These are phyloP conservation scores for Sardinella longiceps DNA, from an alignment of 2,797 vertebrate species.

Conservation along the genomic window DNA sequence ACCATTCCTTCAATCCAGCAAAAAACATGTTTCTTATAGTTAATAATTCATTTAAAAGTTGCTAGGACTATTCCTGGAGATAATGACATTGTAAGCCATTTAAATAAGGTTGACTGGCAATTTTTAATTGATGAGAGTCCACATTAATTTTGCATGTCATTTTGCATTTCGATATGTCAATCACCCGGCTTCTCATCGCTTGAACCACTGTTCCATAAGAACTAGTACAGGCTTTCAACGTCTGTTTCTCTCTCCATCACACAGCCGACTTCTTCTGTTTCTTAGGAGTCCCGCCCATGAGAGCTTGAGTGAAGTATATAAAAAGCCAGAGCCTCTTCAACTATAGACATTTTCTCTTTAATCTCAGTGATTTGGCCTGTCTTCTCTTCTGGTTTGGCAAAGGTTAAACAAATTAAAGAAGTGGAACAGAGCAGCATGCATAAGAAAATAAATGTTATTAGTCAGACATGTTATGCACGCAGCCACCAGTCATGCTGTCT, in stretches of 20 bases:
- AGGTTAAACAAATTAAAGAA: neutral
- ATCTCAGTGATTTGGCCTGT: neutral
- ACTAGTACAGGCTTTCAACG: neutral
- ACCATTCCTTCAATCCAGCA: neutral
- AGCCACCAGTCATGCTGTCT: slow-evolving; percentile 5
- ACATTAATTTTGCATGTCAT: slow-evolving; percentile 9
- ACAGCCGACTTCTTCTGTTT: neutral
- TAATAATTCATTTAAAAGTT: neutral
- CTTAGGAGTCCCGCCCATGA: neutral
- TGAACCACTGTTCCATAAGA: neutral
- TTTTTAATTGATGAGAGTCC: slow-evolving; percentile 15
- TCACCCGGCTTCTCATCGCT: neutral
- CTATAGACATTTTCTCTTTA: neutral
- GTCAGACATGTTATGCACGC: neutral
- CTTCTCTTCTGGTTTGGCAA: neutral
- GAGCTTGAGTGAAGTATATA: neutral
- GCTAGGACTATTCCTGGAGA: neutral
- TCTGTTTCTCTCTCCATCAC: slow-evolving; percentile 18
- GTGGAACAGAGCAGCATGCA: neutral
- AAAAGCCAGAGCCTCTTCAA: neutral
- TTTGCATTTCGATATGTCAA: neutral
- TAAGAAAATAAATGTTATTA: neutral
- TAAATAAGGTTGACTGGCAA: slow-evolving; percentile 18
- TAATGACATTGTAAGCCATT: slow-evolving; percentile 11
- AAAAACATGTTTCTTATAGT: slow-evolving; percentile 2